Percentiles rank a stretch among this genome's conserved stretches.
phyloP scores from a whole-genome alignment of 2,888 invertebrate species.

The Proisotoma minuta region DNA sequence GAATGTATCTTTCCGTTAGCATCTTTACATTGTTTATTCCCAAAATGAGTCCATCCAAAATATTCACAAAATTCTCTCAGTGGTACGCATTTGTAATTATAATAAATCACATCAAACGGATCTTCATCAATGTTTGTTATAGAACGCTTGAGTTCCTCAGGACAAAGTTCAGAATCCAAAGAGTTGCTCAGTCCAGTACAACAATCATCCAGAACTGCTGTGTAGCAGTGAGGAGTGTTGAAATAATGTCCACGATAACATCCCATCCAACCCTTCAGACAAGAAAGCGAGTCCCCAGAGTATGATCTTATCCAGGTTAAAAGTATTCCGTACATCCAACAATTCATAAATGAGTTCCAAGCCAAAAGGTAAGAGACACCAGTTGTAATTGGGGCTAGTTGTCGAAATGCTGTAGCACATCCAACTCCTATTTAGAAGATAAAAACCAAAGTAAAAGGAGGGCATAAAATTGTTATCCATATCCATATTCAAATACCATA shows the following conservation, averaged over 20 bases:
- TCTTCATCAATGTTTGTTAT: not conserved
- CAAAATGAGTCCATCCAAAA: constrained; percentile 14
- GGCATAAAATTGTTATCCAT: no score
- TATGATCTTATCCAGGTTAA: constrained; percentile 35
- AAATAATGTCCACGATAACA: constrained; percentile 29
- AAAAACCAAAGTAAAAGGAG: no score
- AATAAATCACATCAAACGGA: constrained; percentile 16
- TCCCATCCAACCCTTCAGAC: constrained; percentile 32
- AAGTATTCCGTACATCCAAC: constrained; percentile 32
- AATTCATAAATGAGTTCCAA: constrained; percentile 35
- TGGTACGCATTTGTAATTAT: constrained; percentile 26
- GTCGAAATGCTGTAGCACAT: constrained; percentile 28
- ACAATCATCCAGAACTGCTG: constrained; percentile 25
- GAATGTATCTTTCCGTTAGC: constrained; percentile 8
- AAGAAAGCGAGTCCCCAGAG: constrained; percentile 33
- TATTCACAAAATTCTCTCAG: constrained; percentile 22
- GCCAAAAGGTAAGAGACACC: constrained; percentile 33
- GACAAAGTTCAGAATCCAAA: not conserved
- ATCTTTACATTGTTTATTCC: constrained; percentile 1
- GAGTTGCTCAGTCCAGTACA: constrained; percentile 13
- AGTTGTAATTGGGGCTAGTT: constrained; percentile 35
- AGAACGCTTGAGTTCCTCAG: not conserved
- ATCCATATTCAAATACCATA: no score
- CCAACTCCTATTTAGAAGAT: no score
- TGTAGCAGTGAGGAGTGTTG: constrained; percentile 35